Base-by-base conservation (phyloP, 2,888 invertebrate species). In the Colletes collaris region DNA sequence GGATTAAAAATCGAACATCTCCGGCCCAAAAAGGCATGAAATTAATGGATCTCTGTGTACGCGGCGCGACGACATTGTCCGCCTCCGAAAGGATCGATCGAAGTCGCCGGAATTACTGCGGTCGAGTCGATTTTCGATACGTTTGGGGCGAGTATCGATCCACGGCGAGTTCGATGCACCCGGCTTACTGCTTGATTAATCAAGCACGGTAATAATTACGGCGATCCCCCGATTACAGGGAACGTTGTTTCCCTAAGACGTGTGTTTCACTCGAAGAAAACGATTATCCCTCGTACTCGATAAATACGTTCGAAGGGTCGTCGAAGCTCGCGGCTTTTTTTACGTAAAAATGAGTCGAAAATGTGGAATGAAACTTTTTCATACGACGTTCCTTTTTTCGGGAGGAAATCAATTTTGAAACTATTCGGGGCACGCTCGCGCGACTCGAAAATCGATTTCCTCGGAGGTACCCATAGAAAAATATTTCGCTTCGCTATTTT, bases 81-180 rank as follows among this genome's bases (percentile, higher is more conserved):
- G 16, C 49, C 27, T 27, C 0, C 50, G 55, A 63, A 73, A 65
- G 27, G 73, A 78, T 62, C 55, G 72, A 74, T 49, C 58, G 19
- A 58, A 65, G 37, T 8, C 49, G 52, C 27, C 60, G 65, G 49
- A 65, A 69, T 74, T 27, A 49, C 10, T 27, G 0, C 27, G 69
- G 40, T 44, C 10, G 53, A 49, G 13, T 53, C 49, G 73, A 74
- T 63, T 67, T 67, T 74, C 66, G 76, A 74, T 63, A 53, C 10
- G 49, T 27, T 55, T 53, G 59, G 37, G n/a, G n/a, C 11, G 59
- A 5, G 16, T 19, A 58, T 58, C 63, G 63, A 50, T 56, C 10
- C 27, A 7, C 40, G 13, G 44, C 35, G 27, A 60, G 49, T 27
- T 63, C 67, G 27, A 27, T 58, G 71, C 59, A 13, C 35, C 7